Conservation (phyloP, 2,113 vertebrate genomes). For the Herpailurus yagouaroundi region DNA sequence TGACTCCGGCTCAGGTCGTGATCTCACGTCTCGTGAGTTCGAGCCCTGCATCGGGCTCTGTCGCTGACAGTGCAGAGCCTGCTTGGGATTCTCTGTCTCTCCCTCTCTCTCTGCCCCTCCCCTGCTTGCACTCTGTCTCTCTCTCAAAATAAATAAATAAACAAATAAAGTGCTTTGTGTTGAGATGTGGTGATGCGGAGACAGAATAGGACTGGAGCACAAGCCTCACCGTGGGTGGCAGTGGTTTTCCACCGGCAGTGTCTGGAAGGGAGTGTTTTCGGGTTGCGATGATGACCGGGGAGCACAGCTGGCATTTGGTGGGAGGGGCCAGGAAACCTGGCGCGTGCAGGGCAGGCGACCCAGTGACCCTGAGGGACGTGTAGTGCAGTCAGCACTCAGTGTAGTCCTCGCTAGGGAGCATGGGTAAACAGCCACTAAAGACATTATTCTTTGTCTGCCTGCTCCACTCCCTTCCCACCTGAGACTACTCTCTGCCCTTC, state of each 20-base stretch:
- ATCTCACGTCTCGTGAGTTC: no score
- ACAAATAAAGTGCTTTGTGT: not conserved
- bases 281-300: not conserved
- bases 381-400: not conserved
- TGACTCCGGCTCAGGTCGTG: no score
- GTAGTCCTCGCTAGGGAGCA: not conserved
- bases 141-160: no score
- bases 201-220: no score
- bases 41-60: no score
- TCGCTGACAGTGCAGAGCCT: no score
- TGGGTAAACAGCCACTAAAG: not conserved
- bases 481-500: not conserved
- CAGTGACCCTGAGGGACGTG: not conserved
- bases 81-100: no score
- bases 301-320: not conserved
- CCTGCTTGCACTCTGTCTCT: no score
- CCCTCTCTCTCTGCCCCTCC: no score
- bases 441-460: not conserved
- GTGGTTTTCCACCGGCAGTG: not conserved
- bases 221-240: rapidly evolving
- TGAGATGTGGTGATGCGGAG: not conserved
- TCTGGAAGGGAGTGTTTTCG: not conserved
- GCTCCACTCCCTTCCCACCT: not conserved
- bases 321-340: not conserved
- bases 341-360: rapidly evolving